Evolutionary conservation across 2,888 invertebrate species (phyloP).

Genomic region (Zygogramma bicolorata): DNA sequence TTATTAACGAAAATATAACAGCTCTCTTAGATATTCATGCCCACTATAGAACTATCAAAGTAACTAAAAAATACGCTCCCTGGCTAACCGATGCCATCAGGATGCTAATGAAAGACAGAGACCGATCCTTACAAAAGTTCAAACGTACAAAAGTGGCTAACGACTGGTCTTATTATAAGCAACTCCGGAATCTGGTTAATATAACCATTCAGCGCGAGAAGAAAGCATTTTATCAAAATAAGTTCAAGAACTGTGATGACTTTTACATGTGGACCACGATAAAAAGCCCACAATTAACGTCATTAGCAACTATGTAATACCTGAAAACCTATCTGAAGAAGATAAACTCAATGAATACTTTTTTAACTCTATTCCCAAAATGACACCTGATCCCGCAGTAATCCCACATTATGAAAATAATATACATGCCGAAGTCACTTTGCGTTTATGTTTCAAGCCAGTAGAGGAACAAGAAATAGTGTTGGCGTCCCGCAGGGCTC

Average conservation of each 20-base stretch:
- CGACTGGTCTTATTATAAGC: not conserved
- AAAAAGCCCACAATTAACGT: not conserved
- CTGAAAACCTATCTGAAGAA: too few species aligned
- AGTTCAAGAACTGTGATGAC: not conserved
- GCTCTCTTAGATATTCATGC: not conserved
- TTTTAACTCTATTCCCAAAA: too few species aligned
- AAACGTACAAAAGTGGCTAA: not conserved
- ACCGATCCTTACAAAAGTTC: not conserved
- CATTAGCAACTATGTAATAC: too few species aligned
- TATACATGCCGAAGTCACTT: too few species aligned
- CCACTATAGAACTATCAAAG: not conserved
- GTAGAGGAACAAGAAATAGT: too few species aligned
- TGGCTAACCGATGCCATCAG: not conserved
- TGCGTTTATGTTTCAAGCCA: too few species aligned
- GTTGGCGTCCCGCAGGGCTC: too few species aligned
- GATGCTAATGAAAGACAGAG: not conserved
- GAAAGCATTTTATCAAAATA: not conserved
- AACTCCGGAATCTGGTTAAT: not conserved
- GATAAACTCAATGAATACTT: too few species aligned
- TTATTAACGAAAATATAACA: not conserved
- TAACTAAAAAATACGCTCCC: not conserved
- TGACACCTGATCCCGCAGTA: too few species aligned
- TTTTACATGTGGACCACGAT: not conserved
- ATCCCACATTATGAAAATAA: too few species aligned
- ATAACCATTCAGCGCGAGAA: not conserved